Base-by-base conservation (phyloP, 2,113 vertebrate species). In the Engraulis encrasicolus region DNA sequence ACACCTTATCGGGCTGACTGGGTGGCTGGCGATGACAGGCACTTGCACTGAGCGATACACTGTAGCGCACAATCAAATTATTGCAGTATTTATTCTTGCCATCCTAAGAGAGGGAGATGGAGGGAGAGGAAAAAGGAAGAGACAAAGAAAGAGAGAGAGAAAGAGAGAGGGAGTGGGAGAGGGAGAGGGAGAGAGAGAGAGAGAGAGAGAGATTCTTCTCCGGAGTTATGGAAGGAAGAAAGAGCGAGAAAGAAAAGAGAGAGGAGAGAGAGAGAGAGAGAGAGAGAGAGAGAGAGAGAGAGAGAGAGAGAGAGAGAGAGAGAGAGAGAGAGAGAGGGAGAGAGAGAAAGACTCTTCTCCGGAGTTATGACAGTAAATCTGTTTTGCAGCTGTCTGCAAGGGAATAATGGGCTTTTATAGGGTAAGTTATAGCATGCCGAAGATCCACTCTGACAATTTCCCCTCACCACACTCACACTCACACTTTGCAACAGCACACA, bases 51-150 rank as follows among this genome's bases (percentile, higher is more conserved):
- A 87, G 83, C 87, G 88, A 91, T 91, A 91, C n/a, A n/a, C 40
- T 45, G 40, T 93, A 89, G 91, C 90, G 90, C 91, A 88, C 84
- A 89, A 84, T 91, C 85, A 91, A 86, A 78, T 88, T 89, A 92
- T 92, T 88, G 91, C 89, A 91, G 92, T 94, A 92, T 92, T 93
- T 91, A 82, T 90, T 81, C 34, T 83, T 87, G 89, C 92, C 92
- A 93, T 87, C 92, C 84, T 48, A 81, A n/a, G n/a, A n/a, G n/a
- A n/a, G n/a, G n/a, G n/a, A n/a, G n/a, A n/a, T n/a, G n/a, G n/a
- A n/a, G n/a, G n/a, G n/a, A n/a, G n/a, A n/a, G n/a, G n/a, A n/a
- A n/a, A n/a, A n/a, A n/a, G n/a, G n/a, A n/a, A n/a, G n/a, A n/a
- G n/a, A n/a, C n/a, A n/a, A n/a, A n/a, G n/a, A n/a, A n/a, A n/a